These are phyloP conservation scores for Microcebus ravelobensis DNA, from an alignment of 2,113 vertebrate species.

Conservation along the genomic window DNA sequence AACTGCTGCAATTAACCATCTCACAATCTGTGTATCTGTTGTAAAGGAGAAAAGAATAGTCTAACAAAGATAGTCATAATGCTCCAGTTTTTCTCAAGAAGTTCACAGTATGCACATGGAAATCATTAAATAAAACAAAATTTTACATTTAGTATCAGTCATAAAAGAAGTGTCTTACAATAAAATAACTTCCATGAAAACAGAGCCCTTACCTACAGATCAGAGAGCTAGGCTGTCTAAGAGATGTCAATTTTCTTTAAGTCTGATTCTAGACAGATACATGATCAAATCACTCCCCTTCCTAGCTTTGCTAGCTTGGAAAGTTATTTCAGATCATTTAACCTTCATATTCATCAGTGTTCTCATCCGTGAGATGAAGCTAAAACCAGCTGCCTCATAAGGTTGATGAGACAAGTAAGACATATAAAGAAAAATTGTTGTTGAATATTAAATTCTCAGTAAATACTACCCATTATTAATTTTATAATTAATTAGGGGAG, in stretches of 20 bases:
- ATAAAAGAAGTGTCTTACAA: background rate
- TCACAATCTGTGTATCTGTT: background rate
- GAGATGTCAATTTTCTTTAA: constrained; percentile 27
- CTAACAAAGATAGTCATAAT: background rate
- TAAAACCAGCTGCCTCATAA: constrained; percentile 3
- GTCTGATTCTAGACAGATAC: background rate
- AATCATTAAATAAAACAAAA: constrained; percentile 31
- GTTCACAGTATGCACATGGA: background rate
- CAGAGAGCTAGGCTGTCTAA: background rate
- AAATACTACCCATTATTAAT: constrained; percentile 11
- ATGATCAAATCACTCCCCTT: background rate
- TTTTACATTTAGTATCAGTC: background rate
- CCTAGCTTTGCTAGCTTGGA: background rate
- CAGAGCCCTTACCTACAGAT: background rate
- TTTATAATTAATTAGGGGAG: background rate
- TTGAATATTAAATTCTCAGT: background rate
- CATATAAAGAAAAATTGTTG: background rate
- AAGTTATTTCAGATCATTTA: background rate
- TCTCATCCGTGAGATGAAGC: background rate
- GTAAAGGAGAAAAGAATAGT: background rate
- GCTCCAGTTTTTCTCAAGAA: constrained; percentile 6
- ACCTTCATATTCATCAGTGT: background rate
- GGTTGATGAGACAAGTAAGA: background rate
- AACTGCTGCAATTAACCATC: background rate
- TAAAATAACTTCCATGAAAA: constrained; percentile 13